phyloP scores from a whole-genome alignment of 2,888 invertebrate species.

The Drosophila picticornis region DNA sequence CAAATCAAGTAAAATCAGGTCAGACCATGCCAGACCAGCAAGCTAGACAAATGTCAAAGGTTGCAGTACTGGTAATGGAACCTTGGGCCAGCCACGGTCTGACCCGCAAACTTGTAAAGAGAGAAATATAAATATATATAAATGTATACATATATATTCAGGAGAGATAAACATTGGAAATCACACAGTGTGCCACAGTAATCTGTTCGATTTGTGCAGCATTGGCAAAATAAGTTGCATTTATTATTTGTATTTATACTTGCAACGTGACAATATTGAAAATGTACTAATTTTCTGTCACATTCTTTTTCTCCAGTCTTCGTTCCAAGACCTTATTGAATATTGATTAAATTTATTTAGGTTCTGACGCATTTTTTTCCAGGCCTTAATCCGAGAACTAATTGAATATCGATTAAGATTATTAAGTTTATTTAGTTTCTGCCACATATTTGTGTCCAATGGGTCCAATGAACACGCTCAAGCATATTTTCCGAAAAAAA shows the following conservation, averaged over 20 bases:
- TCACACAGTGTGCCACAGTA: not conserved
- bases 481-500: not conserved
- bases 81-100: constrained; percentile 48
- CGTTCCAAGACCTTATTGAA: not conserved
- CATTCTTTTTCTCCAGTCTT: not conserved
- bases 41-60: constrained; percentile 61
- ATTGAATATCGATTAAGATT: not conserved
- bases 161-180: not conserved
- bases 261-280: not conserved
- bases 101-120: constrained; percentile 31
- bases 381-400: not conserved
- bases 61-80: constrained; percentile 29
- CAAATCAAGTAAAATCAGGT: constrained; percentile 19
- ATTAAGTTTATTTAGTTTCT: not conserved
- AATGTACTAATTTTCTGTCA: not conserved
- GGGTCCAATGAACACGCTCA: not conserved
- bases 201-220: not conserved
- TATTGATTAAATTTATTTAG: not conserved
- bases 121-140: not conserved
- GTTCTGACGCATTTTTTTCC: not conserved
- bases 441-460: not conserved
- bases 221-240: not conserved
- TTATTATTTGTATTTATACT: not conserved
- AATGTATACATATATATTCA: not conserved
- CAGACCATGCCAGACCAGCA: not conserved